Percentiles rank a stretch among this genome's conserved stretches.
Evolutionary conservation across 2,113 vertebrate species (phyloP).

Genomic region (Brachypodius melanocephalos): DNA sequence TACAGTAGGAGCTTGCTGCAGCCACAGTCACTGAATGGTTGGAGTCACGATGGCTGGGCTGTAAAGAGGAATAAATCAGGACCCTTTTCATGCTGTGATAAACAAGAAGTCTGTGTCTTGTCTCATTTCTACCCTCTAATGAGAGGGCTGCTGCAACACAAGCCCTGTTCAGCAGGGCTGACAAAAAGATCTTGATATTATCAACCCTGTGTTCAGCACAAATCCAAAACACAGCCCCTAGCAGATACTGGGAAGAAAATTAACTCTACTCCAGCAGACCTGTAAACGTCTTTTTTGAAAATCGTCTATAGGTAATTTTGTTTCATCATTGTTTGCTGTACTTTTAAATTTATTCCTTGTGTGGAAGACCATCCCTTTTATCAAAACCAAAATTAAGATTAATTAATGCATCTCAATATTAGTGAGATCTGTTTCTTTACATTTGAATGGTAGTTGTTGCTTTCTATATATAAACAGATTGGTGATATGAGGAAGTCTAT

Average conservation of each 20-base stretch:
- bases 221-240: neutral
- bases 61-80: neutral
- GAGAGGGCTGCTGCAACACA: neutral
- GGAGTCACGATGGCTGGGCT: neutral
- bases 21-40: neutral
- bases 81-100: neutral
- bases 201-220: neutral
- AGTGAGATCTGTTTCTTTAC: neutral
- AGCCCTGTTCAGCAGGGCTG: neutral
- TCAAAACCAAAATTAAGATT: neutral
- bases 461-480: neutral
- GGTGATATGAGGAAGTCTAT: neutral
- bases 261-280: neutral
- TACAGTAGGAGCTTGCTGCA: neutral
- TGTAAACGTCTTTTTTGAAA: neutral
- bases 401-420: neutral
- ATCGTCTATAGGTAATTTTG: rapidly evolving
- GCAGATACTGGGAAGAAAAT: neutral
- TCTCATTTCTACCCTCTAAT: neutral
- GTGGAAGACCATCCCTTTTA: neutral
- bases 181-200: neutral
- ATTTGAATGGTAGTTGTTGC: neutral
- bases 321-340: neutral
- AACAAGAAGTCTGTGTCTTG: neutral
- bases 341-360: neutral